phyloP scores from a whole-genome alignment of 2,113 vertebrate species.

The Passer domesticus region DNA sequence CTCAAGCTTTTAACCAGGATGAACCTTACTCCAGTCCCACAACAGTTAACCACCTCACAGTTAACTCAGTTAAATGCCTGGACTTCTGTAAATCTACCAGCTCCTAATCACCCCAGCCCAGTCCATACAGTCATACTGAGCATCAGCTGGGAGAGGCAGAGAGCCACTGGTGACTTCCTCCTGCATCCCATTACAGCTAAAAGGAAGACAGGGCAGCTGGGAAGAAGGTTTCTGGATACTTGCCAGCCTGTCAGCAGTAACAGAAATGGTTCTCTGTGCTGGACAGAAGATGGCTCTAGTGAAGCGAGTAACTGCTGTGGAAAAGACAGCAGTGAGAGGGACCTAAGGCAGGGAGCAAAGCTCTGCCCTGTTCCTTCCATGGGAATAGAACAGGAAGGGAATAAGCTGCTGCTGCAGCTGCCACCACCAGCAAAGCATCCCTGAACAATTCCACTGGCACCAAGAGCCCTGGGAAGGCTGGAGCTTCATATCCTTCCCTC shows the following conservation, averaged over 20 bases:
- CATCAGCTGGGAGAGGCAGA: not conserved
- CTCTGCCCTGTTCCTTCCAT: not conserved
- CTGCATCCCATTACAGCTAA: not conserved
- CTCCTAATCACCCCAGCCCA: not conserved
- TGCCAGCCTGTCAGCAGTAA: not conserved
- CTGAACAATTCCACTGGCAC: not conserved
- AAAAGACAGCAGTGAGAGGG: fast-evolving
- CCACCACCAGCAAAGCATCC: not conserved
- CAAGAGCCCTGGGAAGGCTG: not conserved
- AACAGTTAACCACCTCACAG: not conserved
- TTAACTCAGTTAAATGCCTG: not conserved
- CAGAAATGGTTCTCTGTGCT: not conserved
- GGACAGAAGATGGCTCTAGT: not conserved
- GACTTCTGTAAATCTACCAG: not conserved
- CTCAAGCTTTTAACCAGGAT: not conserved
- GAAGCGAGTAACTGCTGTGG: not conserved
- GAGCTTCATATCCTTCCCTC: not conserved
- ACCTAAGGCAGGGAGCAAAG: not conserved
- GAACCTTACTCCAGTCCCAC: not conserved
- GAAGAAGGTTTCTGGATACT: not conserved
- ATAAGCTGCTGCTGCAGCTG: not conserved
- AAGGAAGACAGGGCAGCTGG: not conserved
- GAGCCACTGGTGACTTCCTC: not conserved
- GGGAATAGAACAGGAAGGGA: not conserved
- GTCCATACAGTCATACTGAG: not conserved